Base-by-base conservation (phyloP, 2,113 vertebrate species). In the Anguilla rostrata region DNA sequence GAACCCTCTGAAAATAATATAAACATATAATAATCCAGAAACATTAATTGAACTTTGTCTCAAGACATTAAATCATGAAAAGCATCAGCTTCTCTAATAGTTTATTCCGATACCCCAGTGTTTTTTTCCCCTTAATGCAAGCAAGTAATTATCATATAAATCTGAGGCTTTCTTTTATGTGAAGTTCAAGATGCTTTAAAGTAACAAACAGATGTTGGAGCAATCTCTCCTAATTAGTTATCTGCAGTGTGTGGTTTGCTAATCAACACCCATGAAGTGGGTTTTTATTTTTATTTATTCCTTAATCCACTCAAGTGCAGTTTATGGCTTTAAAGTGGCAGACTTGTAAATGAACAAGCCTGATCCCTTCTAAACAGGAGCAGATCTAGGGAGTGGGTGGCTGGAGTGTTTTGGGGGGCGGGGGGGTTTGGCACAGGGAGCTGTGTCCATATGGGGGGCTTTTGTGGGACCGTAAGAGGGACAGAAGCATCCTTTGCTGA, bases 251-350 rank as follows among this genome's bases (percentile, higher is more conserved):
- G 88, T 83, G 89, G 88, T 90, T 87, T 87, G 80, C 91, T 91
- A 89, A 94, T 93, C 91, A 94, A 78, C 91, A 86, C 83, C 87
- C 89, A 87, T 87, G 84, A 88, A 91, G 89, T 91, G 43, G 82
- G 83, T 75, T 85, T 89, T 89, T 88, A 86, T 89, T 91, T 90
- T 86, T 81, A 87, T 89, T 84, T 84, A 90, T 92, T 91, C 84
- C 89, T 90, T 90, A 90, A 92, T 92, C 83, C 85, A 84, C 87
- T 92, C 86, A 89, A 92, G 87, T 93, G 88, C 90, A 90, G 90
- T 93, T 91, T 91, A 93, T 89, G 87, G 89, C 88, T 91, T 79
- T 90, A 91, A 91, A 92, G 88, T 90, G 89, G 88, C 86, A 89
- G 85, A 89, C 88, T 92, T 91, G 87, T 91, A 92, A 91, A 91